These are phyloP conservation scores for Lepus europaeus DNA, from an alignment of 2,113 vertebrate species.

Conservation along the genomic window DNA sequence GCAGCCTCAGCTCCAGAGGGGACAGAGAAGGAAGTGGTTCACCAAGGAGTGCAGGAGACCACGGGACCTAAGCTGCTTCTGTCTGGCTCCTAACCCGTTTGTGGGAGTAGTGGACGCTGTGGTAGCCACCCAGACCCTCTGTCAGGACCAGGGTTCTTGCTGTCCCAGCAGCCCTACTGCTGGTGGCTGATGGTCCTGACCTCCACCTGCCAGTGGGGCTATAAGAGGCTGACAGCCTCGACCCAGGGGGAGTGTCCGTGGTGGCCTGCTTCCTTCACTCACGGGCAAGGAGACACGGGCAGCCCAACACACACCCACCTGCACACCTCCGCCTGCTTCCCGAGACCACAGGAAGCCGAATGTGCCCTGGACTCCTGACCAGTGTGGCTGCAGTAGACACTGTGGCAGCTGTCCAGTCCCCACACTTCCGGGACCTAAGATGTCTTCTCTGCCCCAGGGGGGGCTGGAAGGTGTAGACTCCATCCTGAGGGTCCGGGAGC, in stretches of 20 bases:
- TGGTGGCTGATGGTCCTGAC: background rate
- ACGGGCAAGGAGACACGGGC: background rate
- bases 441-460: background rate
- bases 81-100: background rate
- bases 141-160: fast-evolving
- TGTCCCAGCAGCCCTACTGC: background rate
- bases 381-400: too few relatives aligned
- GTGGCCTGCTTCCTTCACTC: background rate
- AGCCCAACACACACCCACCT: background rate
- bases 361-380: too few relatives aligned
- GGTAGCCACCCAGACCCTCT: background rate
- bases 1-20: background rate
- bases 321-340: background rate
- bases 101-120: fast-evolving
- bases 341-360: background rate
- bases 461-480: background rate
- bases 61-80: background rate
- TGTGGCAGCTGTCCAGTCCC: too few relatives aligned
- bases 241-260: background rate
- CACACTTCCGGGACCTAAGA: background rate
- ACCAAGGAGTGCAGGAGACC: background rate
- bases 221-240: background rate
- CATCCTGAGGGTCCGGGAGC: background rate
- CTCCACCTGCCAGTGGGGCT: background rate
- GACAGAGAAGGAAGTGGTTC: background rate